phyloP scores from a whole-genome alignment of 2,888 invertebrate genomes.

The Leptura quadrifasciata region DNA sequence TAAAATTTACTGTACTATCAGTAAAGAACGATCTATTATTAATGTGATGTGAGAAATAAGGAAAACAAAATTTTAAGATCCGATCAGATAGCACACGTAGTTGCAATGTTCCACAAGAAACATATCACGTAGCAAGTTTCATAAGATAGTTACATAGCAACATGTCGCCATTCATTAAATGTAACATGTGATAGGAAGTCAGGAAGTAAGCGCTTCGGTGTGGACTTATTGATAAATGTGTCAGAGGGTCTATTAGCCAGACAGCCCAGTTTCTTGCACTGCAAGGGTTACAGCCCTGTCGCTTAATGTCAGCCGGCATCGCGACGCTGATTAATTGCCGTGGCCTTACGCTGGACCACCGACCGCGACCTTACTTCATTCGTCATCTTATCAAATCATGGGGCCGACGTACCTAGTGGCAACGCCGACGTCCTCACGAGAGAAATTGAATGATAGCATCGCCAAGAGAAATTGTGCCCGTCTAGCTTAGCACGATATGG shows the following conservation, averaged over 20 bases:
- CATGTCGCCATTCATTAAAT: background rate
- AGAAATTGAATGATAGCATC: slow-evolving; percentile 58
- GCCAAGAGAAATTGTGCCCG: slow-evolving; percentile 44
- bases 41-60: background rate
- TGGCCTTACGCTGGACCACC: slow-evolving; percentile 55
- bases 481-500: slow-evolving; percentile 44
- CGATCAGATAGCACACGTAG: background rate
- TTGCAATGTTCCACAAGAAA: background rate
- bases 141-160: background rate
- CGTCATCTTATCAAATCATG: slow-evolving; percentile 61
- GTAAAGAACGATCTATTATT: background rate
- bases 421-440: slow-evolving; percentile 39
- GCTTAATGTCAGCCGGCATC: slow-evolving; percentile 59
- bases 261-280: slow-evolving; percentile 62
- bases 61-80: background rate
- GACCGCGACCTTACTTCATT: slow-evolving; percentile 64
- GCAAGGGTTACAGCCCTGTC: slow-evolving; percentile 63
- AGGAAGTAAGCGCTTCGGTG: slow-evolving; percentile 30
- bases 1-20: background rate
- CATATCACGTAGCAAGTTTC: background rate
- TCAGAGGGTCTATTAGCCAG: slow-evolving; percentile 64
- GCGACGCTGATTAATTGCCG: slow-evolving; percentile 68
- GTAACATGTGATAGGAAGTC: slow-evolving; percentile 19
- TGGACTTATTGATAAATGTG: slow-evolving; percentile 63
- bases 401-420: slow-evolving; percentile 38